phyloP scores from a whole-genome alignment of 2,797 vertebrate genomes.

The Champsocephalus esox region DNA sequence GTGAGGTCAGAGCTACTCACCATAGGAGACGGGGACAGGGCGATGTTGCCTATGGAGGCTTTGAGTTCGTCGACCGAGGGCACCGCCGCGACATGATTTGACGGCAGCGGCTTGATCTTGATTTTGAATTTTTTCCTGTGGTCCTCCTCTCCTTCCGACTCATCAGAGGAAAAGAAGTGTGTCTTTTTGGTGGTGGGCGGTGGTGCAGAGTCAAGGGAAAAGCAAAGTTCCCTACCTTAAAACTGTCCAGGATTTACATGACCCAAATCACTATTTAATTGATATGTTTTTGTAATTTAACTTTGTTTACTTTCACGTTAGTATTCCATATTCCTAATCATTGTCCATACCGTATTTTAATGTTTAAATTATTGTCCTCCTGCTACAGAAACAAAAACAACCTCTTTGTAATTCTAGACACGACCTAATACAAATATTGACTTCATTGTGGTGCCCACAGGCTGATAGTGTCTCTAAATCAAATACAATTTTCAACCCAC shows the following conservation, averaged over 20 bases:
- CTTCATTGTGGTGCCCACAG: not conserved
- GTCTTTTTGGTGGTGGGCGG: conserved; percentile 88
- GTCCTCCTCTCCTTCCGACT: conserved; percentile 96
- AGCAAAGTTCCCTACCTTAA: not conserved
- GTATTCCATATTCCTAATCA: not conserved
- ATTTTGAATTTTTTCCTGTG: conserved; percentile 97
- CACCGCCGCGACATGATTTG: conserved; percentile 82
- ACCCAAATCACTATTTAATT: not conserved
- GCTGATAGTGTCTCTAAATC: not conserved
- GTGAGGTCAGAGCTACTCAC: conserved; percentile 85
- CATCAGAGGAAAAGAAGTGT: conserved; percentile 98
- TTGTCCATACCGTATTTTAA: not conserved
- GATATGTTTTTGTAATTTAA: too few species aligned
- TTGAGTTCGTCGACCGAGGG: conserved; percentile 95
- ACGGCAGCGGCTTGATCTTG: conserved; percentile 93
- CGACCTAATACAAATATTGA: not conserved
- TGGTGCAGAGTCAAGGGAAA: conserved; percentile 87
- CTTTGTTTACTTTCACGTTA: not conserved
- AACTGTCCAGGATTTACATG: not conserved
- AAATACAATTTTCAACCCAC: not conserved
- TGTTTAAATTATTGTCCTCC: not conserved
- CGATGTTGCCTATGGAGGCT: conserved; percentile 95
- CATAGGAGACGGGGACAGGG: conserved; percentile 94
- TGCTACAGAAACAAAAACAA: not conserved
- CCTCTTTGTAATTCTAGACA: not conserved